Base-by-base conservation (phyloP, 2,888 invertebrate genomes). In the Drosophila prostipennis region DNA sequence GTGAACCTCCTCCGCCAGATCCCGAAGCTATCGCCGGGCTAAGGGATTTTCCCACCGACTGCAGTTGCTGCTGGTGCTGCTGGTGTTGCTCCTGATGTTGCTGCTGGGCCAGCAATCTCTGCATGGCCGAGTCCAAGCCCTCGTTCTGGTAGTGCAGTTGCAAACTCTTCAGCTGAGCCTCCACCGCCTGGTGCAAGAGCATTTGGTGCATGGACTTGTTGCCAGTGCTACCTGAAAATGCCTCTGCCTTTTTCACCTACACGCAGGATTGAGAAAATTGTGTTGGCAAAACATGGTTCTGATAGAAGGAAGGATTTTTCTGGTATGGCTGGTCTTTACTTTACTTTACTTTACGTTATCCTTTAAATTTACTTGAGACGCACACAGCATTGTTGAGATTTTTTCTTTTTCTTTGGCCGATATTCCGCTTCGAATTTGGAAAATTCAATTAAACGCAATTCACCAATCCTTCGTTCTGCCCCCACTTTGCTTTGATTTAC, bases 11-110 rank as follows among this genome's bases (percentile, higher is more conserved):
- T 0, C 51, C 51, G 3, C 16, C 23, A 51, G 43, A 26, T 56
- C 68, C 29, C 94, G 64, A 93, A 93, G 90, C 94, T 95, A 81
- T 92, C 73, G 92, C 0, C 71, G 67, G 53, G n/a, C 26, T 19
- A 11, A 14, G 14, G 4, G 23, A 19, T 34, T 34, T 52, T 1
- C 65, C 51, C 53, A 53, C 16, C 14, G 45, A 54, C 10, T 53
- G 56, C 1, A 60, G 60, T 1, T 54, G 65, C 91, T 63, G 76
- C 14, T 80, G 39, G 0, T 69, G 61, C 8, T 73, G 76, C 3
- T 65, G 64, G 0, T 65, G 76, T n/a, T 79, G 36, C 1, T 74
- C 73, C 0, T 88, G 93, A 91, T 72, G 93, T 90, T 52, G 92
- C 91, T 91, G 87, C 34, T 88, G 89, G 14, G 29, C 32, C 32